Evolutionary conservation across 2,113 vertebrate species (phyloP), one percentile per base, ranked within the genome.

Genomic region (Tiliqua scincoides): DNA sequence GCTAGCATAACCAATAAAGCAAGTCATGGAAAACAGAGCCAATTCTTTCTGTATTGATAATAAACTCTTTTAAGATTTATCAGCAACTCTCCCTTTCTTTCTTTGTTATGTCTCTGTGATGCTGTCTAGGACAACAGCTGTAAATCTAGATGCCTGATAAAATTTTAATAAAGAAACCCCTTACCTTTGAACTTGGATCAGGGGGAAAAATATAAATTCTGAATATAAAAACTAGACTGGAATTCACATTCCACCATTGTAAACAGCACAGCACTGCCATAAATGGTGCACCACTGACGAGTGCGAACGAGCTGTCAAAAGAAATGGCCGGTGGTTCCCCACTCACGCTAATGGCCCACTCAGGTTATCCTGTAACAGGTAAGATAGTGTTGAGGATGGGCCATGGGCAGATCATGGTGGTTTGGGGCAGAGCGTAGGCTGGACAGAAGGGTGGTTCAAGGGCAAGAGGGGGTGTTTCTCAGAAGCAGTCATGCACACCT

Each of bases 61-160:
- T 92, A 95, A 95, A 96, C 95, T 95, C 91, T 88, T 90, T 83
- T 93, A 17, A 95, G 95, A 96, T 96, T 96, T 96, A 96, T 96
- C 95, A 92, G 90, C 67, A 83, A 95, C 90, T 93, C 92, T 86
- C 48, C n/a, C 23, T 54, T 79, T 62, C 10, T 94, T 82, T 94
- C 94, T 92, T 92, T 90, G 40, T 10, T 90, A 86, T 89, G 89
- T 91, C 91, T 94, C 92, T 94, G 92, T 23, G 27, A 89, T 85
- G 74, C 91, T 93, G 86, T 96, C 92, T 92, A 89, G 93, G 95
- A 87, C 92, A 96, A 95, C 93, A 87, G 93, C 93, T 95, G 30
- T 93, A 83, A 95, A 96, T 96, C 95, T 95, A 95, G 92, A 96
- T 91, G 87, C 93, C 91, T 95, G 91, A 95, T 95, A 95, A 96